phyloP scores from a whole-genome alignment of 2,888 invertebrate species.

The Melieria crassipennis region DNA sequence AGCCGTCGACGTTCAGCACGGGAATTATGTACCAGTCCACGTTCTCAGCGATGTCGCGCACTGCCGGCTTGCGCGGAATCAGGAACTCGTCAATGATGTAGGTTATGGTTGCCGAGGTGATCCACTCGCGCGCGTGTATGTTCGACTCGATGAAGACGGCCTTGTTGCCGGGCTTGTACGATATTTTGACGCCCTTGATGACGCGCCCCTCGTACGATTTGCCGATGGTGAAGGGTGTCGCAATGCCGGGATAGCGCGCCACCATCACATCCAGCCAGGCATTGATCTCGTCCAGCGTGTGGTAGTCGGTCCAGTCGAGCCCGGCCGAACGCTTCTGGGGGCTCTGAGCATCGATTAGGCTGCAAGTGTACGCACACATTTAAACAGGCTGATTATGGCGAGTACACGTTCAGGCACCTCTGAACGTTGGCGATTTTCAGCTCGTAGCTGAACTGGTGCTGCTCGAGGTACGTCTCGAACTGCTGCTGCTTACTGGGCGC shows the following conservation, averaged over 20 bases:
- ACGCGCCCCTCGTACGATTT: conserved; percentile 70
- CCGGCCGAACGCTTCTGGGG: conserved; percentile 38
- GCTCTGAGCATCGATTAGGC: conserved; percentile 66
- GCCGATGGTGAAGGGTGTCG: conserved; percentile 65
- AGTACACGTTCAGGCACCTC: conserved; percentile 54
- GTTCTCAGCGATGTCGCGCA: conserved; percentile 70
- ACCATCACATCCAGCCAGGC: conserved; percentile 69
- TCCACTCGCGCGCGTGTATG: conserved; percentile 76
- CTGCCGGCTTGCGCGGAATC: conserved; percentile 68
- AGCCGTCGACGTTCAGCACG: conserved; percentile 78
- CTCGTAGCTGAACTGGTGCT: conserved; percentile 62
- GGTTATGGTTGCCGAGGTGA: conserved; percentile 74
- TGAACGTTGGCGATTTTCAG: conserved; percentile 72
- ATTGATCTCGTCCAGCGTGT: conserved; percentile 69
- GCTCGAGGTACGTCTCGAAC: conserved; percentile 66
- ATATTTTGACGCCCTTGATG: conserved; percentile 70
- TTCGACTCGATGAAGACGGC: conserved; percentile 73
- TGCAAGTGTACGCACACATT: conserved; percentile 46
- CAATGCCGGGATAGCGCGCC: conserved; percentile 63
- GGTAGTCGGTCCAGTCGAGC: conserved; percentile 70
- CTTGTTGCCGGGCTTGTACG: conserved; percentile 63
- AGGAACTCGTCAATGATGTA: conserved; percentile 77
- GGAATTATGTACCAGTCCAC: conserved; percentile 81
- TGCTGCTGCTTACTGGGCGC: conserved; percentile 67
- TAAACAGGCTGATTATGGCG: no score